phyloP scores from a whole-genome alignment of 2,888 invertebrate genomes.

The Eupithecia subfuscata region DNA sequence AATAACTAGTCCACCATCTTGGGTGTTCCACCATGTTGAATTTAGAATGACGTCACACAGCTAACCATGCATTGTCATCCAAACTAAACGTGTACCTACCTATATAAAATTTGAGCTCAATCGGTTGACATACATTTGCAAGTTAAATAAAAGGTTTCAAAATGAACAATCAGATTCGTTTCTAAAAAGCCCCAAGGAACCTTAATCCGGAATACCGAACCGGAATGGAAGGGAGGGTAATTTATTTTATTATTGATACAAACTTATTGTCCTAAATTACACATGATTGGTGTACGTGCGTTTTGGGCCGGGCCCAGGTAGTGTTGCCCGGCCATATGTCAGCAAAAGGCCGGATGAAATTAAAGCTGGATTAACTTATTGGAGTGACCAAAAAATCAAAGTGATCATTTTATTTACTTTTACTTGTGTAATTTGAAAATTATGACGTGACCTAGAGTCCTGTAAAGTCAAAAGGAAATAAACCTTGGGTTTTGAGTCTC shows the following conservation, averaged over 20 bases:
- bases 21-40: too few relatives aligned
- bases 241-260: slow-evolving; percentile 80
- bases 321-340: slow-evolving; percentile 15
- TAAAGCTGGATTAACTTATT: too few relatives aligned
- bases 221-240: slow-evolving; percentile 61
- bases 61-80: too few relatives aligned
- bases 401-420: too few relatives aligned
- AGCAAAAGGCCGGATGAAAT: slow-evolving; percentile 18
- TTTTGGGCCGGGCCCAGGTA: slow-evolving; percentile 46
- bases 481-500: background rate
- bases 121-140: too few relatives aligned
- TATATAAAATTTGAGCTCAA: too few relatives aligned
- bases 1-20: too few relatives aligned
- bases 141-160: background rate
- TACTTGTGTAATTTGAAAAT: background rate
- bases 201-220: slow-evolving; percentile 36
- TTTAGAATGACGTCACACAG: too few relatives aligned
- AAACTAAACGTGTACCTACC: too few relatives aligned
- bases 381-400: too few relatives aligned
- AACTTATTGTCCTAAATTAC: slow-evolving; percentile 79
- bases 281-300: slow-evolving; percentile 67
- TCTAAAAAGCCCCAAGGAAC: slow-evolving; percentile 18
- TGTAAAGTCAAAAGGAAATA: background rate
- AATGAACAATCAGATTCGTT: slow-evolving; percentile 17
- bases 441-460: background rate